Base-by-base conservation (phyloP, 2,888 invertebrate species). In the Conistra vaccinii region DNA sequence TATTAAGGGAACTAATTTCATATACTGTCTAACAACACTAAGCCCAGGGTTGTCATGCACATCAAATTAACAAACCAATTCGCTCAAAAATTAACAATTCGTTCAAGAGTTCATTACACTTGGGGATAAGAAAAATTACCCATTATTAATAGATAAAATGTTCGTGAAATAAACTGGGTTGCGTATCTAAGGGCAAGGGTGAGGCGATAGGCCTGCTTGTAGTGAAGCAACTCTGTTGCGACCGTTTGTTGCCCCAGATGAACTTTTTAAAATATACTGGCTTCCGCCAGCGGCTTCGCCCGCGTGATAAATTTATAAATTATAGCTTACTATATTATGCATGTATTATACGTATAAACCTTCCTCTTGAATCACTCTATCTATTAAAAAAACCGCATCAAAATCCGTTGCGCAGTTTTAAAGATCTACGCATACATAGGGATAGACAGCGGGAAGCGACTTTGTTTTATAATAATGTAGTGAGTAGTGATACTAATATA, bases 101-200 rank as follows among this genome's bases (percentile, higher is more conserved):
- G 20, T 62, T 58, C 57, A 61, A 57, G 26, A 74, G 83, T 81
- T 84, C 85, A 84, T 77, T 84, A 80, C 70, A 57, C 76, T 80
- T 53, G 72, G n/a, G 68, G 48, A 57, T 62, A 72, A 60, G 73
- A 83, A 83, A 84, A 81, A 84, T 74, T 42, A 45, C 58, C 58
- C 14, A 80, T 73, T 83, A 68, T 58, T 63, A 63, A 80, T 76
- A 83, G 73, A 84, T 78, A 67, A 39, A 84, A 71, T 62, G 73
- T 55, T 82, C 63, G 73, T 85, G 69, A 85, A 81, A 72, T 72
- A 72, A 81, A 74, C 57, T 73, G 76, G 78, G 76, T 66, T 73
- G 69, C 67, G 23, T 84, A 86, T 85, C 86, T 76, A 29, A 76
- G 86, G 86, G 75, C 81, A 86, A 62, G 76, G 85, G 85, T 85